Base-by-base conservation (phyloP, 2,113 vertebrate genomes). In the Leptocoma aspasia region DNA sequence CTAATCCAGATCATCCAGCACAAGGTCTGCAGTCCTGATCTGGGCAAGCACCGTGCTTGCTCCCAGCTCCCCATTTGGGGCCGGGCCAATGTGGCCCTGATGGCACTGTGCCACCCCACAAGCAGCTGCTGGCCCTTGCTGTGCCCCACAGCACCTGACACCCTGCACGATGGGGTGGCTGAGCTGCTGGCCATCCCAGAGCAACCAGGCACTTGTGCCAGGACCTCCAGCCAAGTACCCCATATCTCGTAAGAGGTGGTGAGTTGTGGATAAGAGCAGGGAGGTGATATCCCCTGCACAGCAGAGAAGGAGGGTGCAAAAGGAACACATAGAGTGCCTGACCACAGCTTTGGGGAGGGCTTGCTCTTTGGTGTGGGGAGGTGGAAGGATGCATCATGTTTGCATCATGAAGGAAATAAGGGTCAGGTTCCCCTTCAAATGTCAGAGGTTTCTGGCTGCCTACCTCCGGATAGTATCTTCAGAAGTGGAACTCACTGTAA, bases 131-230 rank as follows among this genome's bases (percentile, higher is more conserved):
- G 81, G n/a, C 10, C 47, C 54, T 44, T 3, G 1, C 59, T 20
- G 5, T 65, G 37, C 50, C 64, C 54, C 31, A 15, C 41, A 86
- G 53, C 45, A 27, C 24, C 57, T 3, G 5, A 39, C 13, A 24
- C 56, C 30, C 33, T 33, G 9, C 30, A 73, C 1, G 0, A 23
- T 1, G 26, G 35, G 14, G 50, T 7, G 7, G 30, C 52, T 80
- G 80, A 89, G 49, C 31, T 73, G 72, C n/a, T 13, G 11, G 28
- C 68, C 45, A 26, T 26, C 78, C 69, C 73, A 78, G 69, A 73
- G 54, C 54, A 45, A 35, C 11, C 44, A 80, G 56, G 24, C 7
- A 1, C 44, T 88, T 1, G 0, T 66, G 71, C 44, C 80, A 82
- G 54, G 60, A 90, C 60, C 28, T 89, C 56, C 73, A 91, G 77